These are phyloP conservation scores for Agrochola litura DNA, from an alignment of 2,888 invertebrate genomes.

Conservation along the genomic window DNA sequence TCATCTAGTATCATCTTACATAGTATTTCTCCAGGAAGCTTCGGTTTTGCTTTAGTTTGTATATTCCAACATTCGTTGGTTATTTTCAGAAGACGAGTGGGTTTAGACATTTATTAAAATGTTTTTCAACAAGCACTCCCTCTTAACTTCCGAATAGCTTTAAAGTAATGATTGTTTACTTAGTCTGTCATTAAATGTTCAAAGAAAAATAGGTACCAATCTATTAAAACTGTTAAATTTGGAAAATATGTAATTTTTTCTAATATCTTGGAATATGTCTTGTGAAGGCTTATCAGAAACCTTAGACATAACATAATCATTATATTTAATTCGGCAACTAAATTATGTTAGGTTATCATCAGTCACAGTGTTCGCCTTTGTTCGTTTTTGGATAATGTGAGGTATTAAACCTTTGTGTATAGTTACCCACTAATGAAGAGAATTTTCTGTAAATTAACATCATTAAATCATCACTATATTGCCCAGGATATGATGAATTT, in stretches of 20 bases:
- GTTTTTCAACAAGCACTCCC: constrained; percentile 11
- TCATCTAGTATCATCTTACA: neutral
- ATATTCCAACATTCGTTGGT: neutral
- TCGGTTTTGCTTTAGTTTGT: neutral
- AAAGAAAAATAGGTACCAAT: too few relatives aligned
- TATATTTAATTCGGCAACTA: too few relatives aligned
- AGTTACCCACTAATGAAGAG: too few relatives aligned
- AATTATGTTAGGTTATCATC: too few relatives aligned
- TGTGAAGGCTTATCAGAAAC: too few relatives aligned
- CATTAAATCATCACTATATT: neutral
- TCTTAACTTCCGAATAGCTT: neutral
- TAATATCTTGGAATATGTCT: neutral
- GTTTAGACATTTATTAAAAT: constrained; percentile 3
- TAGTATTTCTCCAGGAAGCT: neutral
- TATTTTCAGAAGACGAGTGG: constrained; percentile 21
- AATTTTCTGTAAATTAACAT: neutral
- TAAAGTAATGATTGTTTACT: constrained; percentile 25
- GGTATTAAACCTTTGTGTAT: too few relatives aligned
- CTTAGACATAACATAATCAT: too few relatives aligned
- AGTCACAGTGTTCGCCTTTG: too few relatives aligned
- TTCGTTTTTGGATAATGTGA: too few relatives aligned
- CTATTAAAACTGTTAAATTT: too few relatives aligned
- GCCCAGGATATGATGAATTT: constrained; percentile 9
- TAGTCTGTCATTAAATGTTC: constrained; percentile 15
- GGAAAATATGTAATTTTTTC: neutral